Base-by-base conservation (phyloP, 2,888 invertebrate species). In the Apodemia duryi region DNA sequence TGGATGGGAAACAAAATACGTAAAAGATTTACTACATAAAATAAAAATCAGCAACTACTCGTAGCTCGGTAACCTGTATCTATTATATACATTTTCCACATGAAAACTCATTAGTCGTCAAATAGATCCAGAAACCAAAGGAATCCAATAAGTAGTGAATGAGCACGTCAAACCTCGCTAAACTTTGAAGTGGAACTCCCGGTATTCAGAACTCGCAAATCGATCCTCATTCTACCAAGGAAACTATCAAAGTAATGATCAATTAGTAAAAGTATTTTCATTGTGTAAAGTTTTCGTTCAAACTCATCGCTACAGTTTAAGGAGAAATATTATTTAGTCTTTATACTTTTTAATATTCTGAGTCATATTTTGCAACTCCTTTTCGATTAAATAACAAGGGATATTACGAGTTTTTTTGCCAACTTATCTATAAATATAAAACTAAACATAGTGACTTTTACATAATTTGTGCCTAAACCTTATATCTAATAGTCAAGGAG, bases 241-340 rank as follows among this genome's bases (percentile, higher is more conserved):
- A 63, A 70, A 76, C 73, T 73, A 74, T 79, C 70, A 66, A 68
- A 73, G 71, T 81, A 81, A 81, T 80, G 82, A 82, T 80, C 82
- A 82, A 81, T 82, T 82, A 78, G 69, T 68, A 64, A 67, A 68
- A 68, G 71, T 72, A 75, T 78, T 76, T 77, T 73, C 74, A 76
- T 75, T 73, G 73, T 74, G 70, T 70, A 66, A 67, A 68, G 62
- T 67, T 65, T 43, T 67, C 65, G 28, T 46, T 46, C 43, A 38
- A 61, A 62, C 65, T 62, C 51, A 51, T 67, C 51, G 54, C 11
- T 62, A 46, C 52, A 54, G 35, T 61, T 61, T 28, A 49, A 11
- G 38, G 28, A 21, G 49, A 49, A 49, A 7, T 49, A 49, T 49
- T 49, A n/a, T 49, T 49, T 21, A 49, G 21, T 21, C 13, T 13